Percentiles rank a stretch among this genome's conserved stretches.
phyloP scores from a whole-genome alignment of 23 tunicate genomes.

The Oikopleura vanhoeffeni region DNA sequence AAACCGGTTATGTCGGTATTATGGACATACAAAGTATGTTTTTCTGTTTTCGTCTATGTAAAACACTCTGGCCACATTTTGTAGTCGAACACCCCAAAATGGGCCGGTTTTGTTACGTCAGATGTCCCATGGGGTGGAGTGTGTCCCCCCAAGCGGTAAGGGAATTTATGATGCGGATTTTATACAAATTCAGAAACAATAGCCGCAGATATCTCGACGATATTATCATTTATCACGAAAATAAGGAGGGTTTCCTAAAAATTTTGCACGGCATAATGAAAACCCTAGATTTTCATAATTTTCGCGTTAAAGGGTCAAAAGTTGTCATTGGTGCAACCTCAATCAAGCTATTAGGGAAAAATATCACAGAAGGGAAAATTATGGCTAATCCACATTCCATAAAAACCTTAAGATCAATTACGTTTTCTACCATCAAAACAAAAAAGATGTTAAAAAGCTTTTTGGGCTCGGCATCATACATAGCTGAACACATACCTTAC shows the following conservation, averaged over 20 bases:
- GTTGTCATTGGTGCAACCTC: background rate
- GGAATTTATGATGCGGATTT: background rate
- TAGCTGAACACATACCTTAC: background rate
- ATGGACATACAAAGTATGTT: background rate
- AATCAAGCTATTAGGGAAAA: background rate
- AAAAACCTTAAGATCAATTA: background rate
- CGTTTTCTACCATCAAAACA: background rate
- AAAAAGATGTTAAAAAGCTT: background rate
- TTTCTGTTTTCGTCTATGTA: background rate
- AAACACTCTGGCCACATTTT: background rate
- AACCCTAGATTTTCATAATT: background rate
- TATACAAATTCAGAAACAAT: background rate
- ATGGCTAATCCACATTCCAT: background rate
- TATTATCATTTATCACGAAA: background rate
- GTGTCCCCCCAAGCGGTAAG: background rate
- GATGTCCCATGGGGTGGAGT: background rate
- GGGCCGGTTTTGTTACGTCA: background rate
- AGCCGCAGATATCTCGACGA: background rate
- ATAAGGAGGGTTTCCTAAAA: background rate
- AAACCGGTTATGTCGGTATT: background rate
- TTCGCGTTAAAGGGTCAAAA: background rate
- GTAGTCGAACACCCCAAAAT: background rate
- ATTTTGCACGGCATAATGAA: background rate
- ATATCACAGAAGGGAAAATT: background rate
- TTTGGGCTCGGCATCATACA: background rate